phyloP scores from a whole-genome alignment of 2,797 vertebrate genomes.

The Labeo calbasu region DNA sequence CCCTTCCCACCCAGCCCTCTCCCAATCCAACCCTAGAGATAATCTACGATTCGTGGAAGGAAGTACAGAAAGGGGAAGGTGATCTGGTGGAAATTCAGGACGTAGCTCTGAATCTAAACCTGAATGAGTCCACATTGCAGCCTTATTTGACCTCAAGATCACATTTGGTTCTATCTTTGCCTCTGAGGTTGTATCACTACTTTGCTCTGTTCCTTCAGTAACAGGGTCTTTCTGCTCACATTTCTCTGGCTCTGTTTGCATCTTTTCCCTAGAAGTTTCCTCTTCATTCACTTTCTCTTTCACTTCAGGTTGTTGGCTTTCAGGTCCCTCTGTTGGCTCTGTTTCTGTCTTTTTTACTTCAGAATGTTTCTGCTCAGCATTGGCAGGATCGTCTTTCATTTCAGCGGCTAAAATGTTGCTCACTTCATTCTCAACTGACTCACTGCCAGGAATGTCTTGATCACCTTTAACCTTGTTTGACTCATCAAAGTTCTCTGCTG shows the following conservation, averaged over 20 bases:
- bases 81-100: conserved; percentile 80
- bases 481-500: conserved; percentile 44
- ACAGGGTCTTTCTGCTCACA: conserved; percentile 19
- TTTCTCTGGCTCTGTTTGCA: conserved; percentile 24
- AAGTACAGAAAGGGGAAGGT: conserved; percentile 78
- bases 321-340: conserved; percentile 69
- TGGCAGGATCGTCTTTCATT: conserved; percentile 14
- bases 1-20: conserved; percentile 64
- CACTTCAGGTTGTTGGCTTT: conserved; percentile 47
- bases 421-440: conserved; percentile 36
- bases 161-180: conserved; percentile 52
- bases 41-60: conserved; percentile 75
- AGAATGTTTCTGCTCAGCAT: conserved; percentile 59
- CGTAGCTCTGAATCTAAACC: conserved; percentile 75
- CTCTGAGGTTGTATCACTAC: conserved; percentile 65
- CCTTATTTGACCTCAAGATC: conserved; percentile 60
- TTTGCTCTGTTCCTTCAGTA: conserved; percentile 62
- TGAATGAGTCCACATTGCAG: conserved; percentile 71
- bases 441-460: conserved; percentile 19
- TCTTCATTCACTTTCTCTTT: conserved; percentile 58
- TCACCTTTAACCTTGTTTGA: conserved; percentile 23
- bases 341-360: conserved; percentile 75
- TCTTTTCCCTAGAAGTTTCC: conserved; percentile 58
- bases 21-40: conserved; percentile 77
- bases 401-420: conserved; percentile 10